Base-by-base conservation (phyloP, 1,140 invertebrate genomes). In the Aethina tumida region DNA sequence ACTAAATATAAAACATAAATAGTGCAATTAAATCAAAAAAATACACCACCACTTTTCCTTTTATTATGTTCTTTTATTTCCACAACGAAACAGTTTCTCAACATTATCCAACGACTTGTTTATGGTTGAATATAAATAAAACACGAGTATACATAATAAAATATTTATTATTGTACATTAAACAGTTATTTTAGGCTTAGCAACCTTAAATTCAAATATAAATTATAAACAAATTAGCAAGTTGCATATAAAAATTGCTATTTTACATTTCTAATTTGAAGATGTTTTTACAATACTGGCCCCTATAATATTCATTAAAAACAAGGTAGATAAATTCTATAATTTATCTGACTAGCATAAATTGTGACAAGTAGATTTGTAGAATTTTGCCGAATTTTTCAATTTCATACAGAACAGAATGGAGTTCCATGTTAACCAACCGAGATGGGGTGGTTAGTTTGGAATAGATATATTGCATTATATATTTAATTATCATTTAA, bases 311-410 rank as follows among this genome's bases (percentile, higher is more conserved):
- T 35, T 30, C 32, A 45, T 35, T 41, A 20, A 35, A 37, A 37
- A 24, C 37, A 36, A 39, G n/a, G n/a, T n/a, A n/a, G n/a, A n/a
- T n/a, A 45, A 38, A 35, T 24, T 35, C 35, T 29, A 4, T 22
- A 41, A 34, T 35, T 35, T 35, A 21, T 35, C 12, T 46, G 45
- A 47, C 45, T 47, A 47, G 45, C 35, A 47, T 43, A 32, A 33
- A 28, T 38, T 34, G 21, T 38, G 39, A 46, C 39, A 46, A 45
- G 34, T 29, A 19, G 31, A 9, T 33, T 10, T 13, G 38, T 20
- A 32, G n/a, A n/a, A n/a, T n/a, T n/a, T n/a, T n/a, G n/a, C n/a
- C n/a, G n/a, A n/a, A n/a, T n/a, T n/a, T n/a, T 24, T 20, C 25
- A 22, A 15, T 35, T 24, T 35, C 32, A 35, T 14, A 20, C 32